Conservation (phyloP, 2,113 vertebrate genomes). For the Pipa parva region DNA sequence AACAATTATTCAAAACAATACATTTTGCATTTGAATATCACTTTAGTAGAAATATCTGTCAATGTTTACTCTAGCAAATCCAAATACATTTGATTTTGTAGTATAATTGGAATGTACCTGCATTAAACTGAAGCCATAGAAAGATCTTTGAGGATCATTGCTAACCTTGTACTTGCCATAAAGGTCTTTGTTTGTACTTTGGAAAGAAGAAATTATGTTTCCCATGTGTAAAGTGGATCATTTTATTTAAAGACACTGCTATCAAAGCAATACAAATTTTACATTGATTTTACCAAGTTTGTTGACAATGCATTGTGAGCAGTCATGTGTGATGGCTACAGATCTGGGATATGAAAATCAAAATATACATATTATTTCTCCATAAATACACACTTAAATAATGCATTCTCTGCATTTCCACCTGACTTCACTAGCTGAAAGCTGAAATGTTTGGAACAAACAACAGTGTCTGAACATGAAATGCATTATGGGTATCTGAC, state of each 20-base stretch:
- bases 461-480: background rate
- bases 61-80: background rate
- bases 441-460: constrained; percentile 9
- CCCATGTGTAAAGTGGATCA: background rate
- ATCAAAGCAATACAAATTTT: constrained; percentile 23
- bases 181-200: background rate
- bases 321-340: constrained; percentile 15
- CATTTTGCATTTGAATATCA: background rate
- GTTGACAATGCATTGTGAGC: constrained; percentile 21
- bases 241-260: constrained; percentile 24
- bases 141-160: background rate
- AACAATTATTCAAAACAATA: background rate
- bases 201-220: background rate
- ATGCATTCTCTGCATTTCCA: constrained; percentile 7
- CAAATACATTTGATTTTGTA: background rate
- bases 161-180: constrained; percentile 6
- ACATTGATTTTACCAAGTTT: constrained; percentile 17
- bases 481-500: background rate
- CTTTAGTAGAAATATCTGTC: background rate
- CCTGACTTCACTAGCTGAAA: background rate
- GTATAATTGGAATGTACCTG: background rate
- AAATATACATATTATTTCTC: constrained; percentile 12
- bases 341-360: constrained; percentile 7
- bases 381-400: constrained; percentile 9
- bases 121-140: background rate